Conservation (phyloP, 2,888 invertebrate genomes). For the Oligia strigilis region DNA sequence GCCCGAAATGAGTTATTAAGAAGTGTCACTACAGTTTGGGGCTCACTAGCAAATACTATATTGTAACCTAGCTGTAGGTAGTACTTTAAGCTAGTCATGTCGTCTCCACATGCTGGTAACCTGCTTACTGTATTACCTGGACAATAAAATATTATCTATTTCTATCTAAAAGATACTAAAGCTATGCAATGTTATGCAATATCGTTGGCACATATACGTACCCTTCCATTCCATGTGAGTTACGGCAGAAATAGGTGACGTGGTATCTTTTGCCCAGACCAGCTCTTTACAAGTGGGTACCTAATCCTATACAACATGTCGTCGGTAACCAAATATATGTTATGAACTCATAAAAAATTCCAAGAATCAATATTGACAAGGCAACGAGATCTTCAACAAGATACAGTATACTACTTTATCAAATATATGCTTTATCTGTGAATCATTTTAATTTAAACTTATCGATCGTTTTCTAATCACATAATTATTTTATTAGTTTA, state of each 20-base stretch:
- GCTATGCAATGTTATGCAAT: not conserved
- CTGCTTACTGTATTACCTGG: not conserved
- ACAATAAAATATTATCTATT: not conserved
- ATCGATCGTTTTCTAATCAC: slow-evolving; percentile 36
- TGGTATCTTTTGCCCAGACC: not conserved
- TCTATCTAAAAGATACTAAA: not conserved
- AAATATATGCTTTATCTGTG: slow-evolving; percentile 15
- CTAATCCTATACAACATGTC: no score
- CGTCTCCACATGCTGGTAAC: not conserved
- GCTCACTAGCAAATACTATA: not conserved
- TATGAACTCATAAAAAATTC: not conserved
- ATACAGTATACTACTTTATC: slow-evolving; percentile 23
- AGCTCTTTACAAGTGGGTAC: not conserved
- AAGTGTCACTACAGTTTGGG: not conserved
- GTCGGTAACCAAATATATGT: not conserved
- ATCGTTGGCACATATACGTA: not conserved
- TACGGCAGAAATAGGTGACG: not conserved
- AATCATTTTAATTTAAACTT: slow-evolving; percentile 22
- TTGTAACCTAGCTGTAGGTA: not conserved
- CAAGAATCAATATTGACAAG: slow-evolving; percentile 11
- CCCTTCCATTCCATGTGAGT: not conserved
- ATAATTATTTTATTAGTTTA: slow-evolving; percentile 39
- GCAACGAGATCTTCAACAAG: slow-evolving; percentile 6
- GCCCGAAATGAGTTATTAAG: no score
- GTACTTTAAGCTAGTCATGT: not conserved